Percentiles rank a stretch among this genome's conserved stretches.
Evolutionary conservation across 2,797 vertebrate genomes (phyloP).

Genomic region (Xiphorhynchus erythropygius): DNA sequence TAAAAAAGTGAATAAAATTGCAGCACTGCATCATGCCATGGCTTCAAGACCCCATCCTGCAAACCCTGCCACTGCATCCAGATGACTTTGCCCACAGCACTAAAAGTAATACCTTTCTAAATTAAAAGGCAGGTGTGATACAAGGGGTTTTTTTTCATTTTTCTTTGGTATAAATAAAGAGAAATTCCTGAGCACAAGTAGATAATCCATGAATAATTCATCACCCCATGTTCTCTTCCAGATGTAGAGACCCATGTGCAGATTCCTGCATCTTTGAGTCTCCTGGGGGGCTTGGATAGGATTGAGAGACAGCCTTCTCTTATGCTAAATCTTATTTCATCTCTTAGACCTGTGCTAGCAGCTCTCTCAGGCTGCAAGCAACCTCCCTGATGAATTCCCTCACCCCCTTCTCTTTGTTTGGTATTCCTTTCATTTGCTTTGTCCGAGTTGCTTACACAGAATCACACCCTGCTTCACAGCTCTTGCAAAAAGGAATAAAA

Average conservation of each 20-base stretch:
- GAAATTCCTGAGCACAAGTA: slow-evolving; percentile 58
- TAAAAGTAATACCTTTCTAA: slow-evolving; percentile 44
- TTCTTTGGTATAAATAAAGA: slow-evolving; percentile 46
- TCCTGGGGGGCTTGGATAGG: not conserved
- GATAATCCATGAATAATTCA: slow-evolving; percentile 68
- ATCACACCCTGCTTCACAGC: not conserved
- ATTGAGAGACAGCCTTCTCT: not conserved
- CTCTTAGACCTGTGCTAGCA: not conserved
- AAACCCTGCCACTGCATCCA: not conserved
- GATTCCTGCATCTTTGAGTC: not conserved
- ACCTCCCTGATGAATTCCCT: slow-evolving; percentile 8
- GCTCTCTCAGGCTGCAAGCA: not conserved
- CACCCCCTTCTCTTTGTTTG: slow-evolving; percentile 1
- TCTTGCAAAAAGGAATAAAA: not conserved
- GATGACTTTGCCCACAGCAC: slow-evolving; percentile 34
- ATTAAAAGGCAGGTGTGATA: slow-evolving; percentile 66
- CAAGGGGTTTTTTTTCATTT: not conserved
- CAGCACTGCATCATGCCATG: not conserved
- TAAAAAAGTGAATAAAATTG: not conserved
- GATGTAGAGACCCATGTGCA: slow-evolving; percentile 38
- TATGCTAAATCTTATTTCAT: not conserved
- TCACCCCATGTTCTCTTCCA: slow-evolving; percentile 50
- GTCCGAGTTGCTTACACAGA: not conserved
- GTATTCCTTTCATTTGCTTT: slow-evolving; percentile 22
- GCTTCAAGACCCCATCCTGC: not conserved